phyloP scores from a whole-genome alignment of 2,888 invertebrate species.

The Nymphalis urticae region DNA sequence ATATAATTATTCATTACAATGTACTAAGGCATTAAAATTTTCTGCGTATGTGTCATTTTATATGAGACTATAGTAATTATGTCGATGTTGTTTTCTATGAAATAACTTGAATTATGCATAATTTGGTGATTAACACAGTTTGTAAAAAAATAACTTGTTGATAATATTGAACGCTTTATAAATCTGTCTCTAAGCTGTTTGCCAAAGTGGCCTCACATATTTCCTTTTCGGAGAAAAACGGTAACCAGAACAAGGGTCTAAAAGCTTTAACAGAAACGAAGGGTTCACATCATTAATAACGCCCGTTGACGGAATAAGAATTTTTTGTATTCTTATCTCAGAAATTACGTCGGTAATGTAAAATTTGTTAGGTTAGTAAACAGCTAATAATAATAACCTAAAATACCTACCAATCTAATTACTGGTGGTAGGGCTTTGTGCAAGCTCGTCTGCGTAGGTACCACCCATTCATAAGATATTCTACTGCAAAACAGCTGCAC shows the following conservation, averaged over 20 bases:
- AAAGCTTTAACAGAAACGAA: constrained; percentile 52
- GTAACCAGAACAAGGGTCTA: constrained; percentile 57
- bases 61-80: too few relatives aligned
- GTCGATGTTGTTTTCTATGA: too few relatives aligned
- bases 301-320: constrained; percentile 62
- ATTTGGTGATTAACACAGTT: neutral
- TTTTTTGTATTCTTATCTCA: constrained; percentile 53
- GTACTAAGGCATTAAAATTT: too few relatives aligned
- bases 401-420: too few relatives aligned
- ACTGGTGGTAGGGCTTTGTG: too few relatives aligned
- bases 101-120: too few relatives aligned
- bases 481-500: too few relatives aligned
- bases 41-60: too few relatives aligned
- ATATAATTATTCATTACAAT: neutral
- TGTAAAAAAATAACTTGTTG: neutral
- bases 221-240: constrained; percentile 33
- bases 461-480: too few relatives aligned
- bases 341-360: constrained; percentile 9
- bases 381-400: neutral
- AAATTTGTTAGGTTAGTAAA: constrained; percentile 14
- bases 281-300: constrained; percentile 71
- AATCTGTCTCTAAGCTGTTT: constrained; percentile 18
- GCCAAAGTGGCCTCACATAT: constrained; percentile 48
- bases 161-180: constrained; percentile 16
- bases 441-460: too few relatives aligned